Base-by-base conservation (phyloP, 2,113 vertebrate species). In the Psittacara wagleri region DNA sequence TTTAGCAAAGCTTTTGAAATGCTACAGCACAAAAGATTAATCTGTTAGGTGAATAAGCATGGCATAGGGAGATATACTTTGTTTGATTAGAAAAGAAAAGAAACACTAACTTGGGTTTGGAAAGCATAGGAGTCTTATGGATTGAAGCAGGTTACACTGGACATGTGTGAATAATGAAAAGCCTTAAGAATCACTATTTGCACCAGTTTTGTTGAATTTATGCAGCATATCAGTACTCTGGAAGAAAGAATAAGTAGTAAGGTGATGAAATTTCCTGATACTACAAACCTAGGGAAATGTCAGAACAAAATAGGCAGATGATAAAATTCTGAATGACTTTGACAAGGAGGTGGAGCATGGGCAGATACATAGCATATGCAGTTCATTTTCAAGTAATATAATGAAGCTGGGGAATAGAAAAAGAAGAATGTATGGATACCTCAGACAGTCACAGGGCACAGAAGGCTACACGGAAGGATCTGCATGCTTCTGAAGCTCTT, bases 81-180 rank as follows among this genome's bases (percentile, higher is more conserved):
- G 64, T 91, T 94, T 92, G 88, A 94, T 94, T 96, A 91, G 85
- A 91, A 94, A 86, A 90, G 83, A 91, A 90, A 95, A 88, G 84
- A 86, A 95, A 84, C 52, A 48, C 1, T 31, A 25, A 68, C 69
- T 75, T 82, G 52, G 25, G 35, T 95, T 63, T 43, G 54, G 75
- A 88, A 95, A 72, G 69, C 51, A 43, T 9, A 72, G 22, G 57
- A 88, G 52, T 70, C 67, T 63, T 88, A 55, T 95, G 90, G 92
- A 81, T 91, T 92, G 66, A 91, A 84, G 28, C 69, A 79, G 52
- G 67, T 88, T 92, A 81, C 28, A 59, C n/a, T 95, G 63, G 67
- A 86, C 37, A 15, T 14, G 6, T 77, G 31, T 83, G 86, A 94
- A 86, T 85, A 94, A 85, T 87, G 46, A 35, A 94, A 92, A 87